phyloP scores from a whole-genome alignment of 2,888 invertebrate species.

The Coenonympha arcania region DNA sequence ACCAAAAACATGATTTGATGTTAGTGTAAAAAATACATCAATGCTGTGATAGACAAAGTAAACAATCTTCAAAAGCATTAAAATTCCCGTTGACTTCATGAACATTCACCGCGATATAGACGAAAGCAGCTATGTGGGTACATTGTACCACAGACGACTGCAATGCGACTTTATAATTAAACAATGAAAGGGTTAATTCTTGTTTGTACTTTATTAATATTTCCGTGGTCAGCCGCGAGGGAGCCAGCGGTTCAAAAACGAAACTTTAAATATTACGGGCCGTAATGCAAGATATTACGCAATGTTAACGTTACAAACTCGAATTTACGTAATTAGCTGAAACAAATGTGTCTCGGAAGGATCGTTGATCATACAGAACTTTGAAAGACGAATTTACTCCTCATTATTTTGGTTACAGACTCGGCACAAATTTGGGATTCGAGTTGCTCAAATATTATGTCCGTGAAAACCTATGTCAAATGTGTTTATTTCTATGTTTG shows the following conservation, averaged over 20 bases:
- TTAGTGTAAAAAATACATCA: no score
- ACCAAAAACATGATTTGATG: no score
- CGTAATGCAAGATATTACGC: neutral
- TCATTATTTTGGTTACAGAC: no score
- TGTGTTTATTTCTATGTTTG: no score
- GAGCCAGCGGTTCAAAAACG: slow-evolving; percentile 16
- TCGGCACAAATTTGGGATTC: no score
- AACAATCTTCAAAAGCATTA: neutral
- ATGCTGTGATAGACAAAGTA: neutral
- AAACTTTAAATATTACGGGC: slow-evolving; percentile 28
- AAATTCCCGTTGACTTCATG: neutral
- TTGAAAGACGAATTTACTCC: no score
- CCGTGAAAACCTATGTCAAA: no score
- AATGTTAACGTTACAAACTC: neutral
- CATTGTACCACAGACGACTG: slow-evolving; percentile 26
- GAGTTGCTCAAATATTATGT: no score
- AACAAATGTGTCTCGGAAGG: slow-evolving; percentile 23
- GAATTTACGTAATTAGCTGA: slow-evolving; percentile 28
- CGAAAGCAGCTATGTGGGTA: neutral
- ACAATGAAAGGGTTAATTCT: slow-evolving; percentile 27
- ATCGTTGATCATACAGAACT: slow-evolving; percentile 25
- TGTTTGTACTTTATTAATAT: slow-evolving; percentile 29
- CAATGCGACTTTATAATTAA: slow-evolving; percentile 31
- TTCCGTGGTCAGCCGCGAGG: slow-evolving; percentile 33
- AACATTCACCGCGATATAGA: neutral